phyloP scores from a whole-genome alignment of 2,888 invertebrate species.

The Sesia apiformis region DNA sequence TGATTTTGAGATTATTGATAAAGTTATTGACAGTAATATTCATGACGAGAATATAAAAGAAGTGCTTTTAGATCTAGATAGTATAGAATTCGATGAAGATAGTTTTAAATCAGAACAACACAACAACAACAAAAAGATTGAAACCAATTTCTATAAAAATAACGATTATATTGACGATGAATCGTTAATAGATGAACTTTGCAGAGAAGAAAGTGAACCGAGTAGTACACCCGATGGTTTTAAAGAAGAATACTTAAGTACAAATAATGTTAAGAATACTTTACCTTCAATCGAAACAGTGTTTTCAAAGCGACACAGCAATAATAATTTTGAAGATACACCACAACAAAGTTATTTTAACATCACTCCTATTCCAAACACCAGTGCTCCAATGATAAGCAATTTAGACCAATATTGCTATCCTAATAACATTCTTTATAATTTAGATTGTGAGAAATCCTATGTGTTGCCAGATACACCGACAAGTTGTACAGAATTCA shows the following conservation, averaged over 20 bases:
- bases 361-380: conserved; percentile 18
- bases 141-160: conserved; percentile 28
- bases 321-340: conserved; percentile 33
- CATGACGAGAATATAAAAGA: conserved; percentile 64
- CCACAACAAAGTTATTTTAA: conserved; percentile 18
- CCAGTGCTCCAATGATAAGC: conserved; percentile 26
- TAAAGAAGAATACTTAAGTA: conserved; percentile 44
- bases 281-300: conserved; percentile 64
- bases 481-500: conserved; percentile 59
- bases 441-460: conserved; percentile 46
- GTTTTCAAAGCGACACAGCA: conserved; percentile 54
- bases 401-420: conserved; percentile 65
- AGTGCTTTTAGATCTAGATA: conserved; percentile 57
- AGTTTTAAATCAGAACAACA: conserved; percentile 32
- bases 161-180: conserved; percentile 65
- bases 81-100: conserved; percentile 55
- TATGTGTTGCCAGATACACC: conserved; percentile 59
- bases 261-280: conserved; percentile 20
- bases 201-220: conserved; percentile 59
- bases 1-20: conserved; percentile 53
- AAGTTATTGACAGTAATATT: conserved; percentile 53
- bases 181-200: conserved; percentile 61
- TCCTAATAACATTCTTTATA: conserved; percentile 59
- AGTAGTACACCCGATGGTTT: conserved; percentile 47
- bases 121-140: conserved; percentile 20